Conservation (phyloP, 2,797 vertebrate species). For the Ceyx erithaca region DNA sequence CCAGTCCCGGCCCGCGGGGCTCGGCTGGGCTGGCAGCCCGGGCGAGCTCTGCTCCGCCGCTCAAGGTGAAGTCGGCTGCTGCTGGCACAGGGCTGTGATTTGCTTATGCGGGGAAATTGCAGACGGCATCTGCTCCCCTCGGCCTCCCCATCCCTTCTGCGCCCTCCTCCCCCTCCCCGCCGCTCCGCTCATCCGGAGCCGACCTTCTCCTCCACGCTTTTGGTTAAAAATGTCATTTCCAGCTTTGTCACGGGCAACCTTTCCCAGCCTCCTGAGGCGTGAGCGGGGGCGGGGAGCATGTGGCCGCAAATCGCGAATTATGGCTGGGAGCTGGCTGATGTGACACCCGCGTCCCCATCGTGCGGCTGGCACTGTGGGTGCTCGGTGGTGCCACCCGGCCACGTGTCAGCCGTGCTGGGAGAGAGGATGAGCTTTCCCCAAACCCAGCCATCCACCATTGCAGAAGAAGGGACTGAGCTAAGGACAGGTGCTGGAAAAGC, state of each 20-base stretch:
- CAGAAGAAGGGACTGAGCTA: rapidly evolving
- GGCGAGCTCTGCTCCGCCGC: rapidly evolving
- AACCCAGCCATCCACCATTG: rapidly evolving
- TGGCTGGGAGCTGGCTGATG: not conserved
- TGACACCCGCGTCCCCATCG: not conserved
- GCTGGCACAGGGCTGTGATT: not conserved
- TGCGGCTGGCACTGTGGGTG: not conserved
- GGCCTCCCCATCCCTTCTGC: not conserved
- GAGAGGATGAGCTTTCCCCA: not conserved
- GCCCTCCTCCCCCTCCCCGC: not conserved
- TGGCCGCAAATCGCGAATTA: not conserved
- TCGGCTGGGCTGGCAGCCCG: not conserved
- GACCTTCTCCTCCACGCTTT: not conserved
- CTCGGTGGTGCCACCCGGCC: not conserved
- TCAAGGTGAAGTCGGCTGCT: not conserved
- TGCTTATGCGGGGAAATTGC: not conserved
- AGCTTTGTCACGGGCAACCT: not conserved
- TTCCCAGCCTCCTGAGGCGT: not conserved
- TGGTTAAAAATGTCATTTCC: not conserved
- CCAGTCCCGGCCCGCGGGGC: not conserved
- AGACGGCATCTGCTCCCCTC: not conserved
- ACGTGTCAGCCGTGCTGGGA: rapidly evolving
- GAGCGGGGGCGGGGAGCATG: not conserved
- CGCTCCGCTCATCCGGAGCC: rapidly evolving
- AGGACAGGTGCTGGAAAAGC: not conserved